phyloP scores from a whole-genome alignment of 2,888 invertebrate genomes.

The Cephus rjabovi region DNA sequence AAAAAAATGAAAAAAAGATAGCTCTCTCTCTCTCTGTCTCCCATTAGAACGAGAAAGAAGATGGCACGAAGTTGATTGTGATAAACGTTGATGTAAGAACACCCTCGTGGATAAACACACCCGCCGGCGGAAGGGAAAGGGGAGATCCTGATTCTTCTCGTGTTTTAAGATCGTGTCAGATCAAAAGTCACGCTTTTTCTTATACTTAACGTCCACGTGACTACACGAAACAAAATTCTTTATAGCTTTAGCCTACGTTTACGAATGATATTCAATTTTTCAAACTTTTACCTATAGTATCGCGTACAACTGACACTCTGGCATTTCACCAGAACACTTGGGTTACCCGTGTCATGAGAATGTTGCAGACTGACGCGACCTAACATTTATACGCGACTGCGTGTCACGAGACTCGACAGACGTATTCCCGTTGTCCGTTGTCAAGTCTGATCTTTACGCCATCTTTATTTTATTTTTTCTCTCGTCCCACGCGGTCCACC shows the following conservation, averaged over 20 bases:
- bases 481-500: neutral
- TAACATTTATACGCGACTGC: neutral
- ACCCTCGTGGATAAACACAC: constrained; percentile 26
- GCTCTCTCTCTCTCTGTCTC: neutral
- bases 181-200: constrained; percentile 4
- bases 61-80: constrained; percentile 25
- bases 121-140: neutral
- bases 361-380: neutral
- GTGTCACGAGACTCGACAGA: neutral
- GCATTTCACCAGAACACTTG: neutral
- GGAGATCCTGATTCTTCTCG: neutral
- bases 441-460: neutral
- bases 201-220: neutral
- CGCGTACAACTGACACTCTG: neutral
- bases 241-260: neutral
- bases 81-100: constrained; percentile 38
- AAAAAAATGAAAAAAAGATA: neutral
- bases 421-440: neutral
- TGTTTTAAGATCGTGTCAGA: constrained; percentile 12
- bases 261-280: neutral
- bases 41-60: neutral
- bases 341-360: neutral
- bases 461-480: neutral
- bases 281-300: neutral
- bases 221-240: neutral